Base-by-base conservation (phyloP, 2,888 invertebrate species). In the Isoperla grammatica region DNA sequence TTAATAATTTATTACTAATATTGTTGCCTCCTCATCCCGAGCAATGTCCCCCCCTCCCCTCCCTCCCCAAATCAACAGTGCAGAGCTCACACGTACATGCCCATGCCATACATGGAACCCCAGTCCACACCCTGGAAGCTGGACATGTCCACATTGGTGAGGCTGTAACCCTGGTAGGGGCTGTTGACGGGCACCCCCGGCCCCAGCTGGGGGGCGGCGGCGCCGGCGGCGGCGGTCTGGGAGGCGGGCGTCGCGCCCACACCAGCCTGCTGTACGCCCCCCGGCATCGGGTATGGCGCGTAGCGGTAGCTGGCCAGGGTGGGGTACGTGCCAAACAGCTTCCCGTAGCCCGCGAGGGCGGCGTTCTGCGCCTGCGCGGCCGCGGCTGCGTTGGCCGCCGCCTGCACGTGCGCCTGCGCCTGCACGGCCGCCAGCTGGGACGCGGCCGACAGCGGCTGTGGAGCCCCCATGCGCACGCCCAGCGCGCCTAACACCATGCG, bases 81-180 rank as follows among this genome's bases (percentile, higher is more conserved):
- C 43, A 37, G 49, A 40, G 23, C 37, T 80, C 84, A 88, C 74
- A 91, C 90, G 80, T 92, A 92, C 91, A 92, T 91, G 74, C 91
- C 91, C 79, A 92, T 89, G 71, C 91, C 90, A 76, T 93, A 93
- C 88, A 92, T 88, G 70, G 88, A 87, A 70, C 87, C 85, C 92
- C 92, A 92, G 77, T 92, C 92, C 68, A 93, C 89, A 62, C 90
- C 88, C 75, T 92, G 92, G 83, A 92, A 92, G 73, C 90, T 89
- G 63, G 90, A 87, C 92, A 92, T 92, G 78, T 92, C 92, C 64
- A 92, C 90, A 73, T 91, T 91, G 72, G 91, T 87, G 66, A 92
- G 82, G 67, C 88, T 88, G 77, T 91, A 91, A 50, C 85, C 85
- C 70, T 85, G 86, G 72, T 86, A 86, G 58, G 84, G 83, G 69